Conservation (phyloP, 2,888 invertebrate genomes). For the Argynnis bischoffii region DNA sequence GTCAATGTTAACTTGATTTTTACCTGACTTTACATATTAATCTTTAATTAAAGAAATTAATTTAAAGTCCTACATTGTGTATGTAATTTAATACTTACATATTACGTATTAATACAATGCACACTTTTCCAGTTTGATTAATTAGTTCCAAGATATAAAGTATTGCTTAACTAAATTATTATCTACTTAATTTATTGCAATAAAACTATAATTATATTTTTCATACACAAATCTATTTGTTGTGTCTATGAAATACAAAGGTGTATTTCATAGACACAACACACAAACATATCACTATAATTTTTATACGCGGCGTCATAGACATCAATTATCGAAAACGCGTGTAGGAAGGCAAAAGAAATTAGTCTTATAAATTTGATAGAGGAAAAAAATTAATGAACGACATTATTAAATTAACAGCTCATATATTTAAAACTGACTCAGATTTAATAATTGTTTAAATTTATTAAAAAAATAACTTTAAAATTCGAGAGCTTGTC, state of each 20-base stretch:
- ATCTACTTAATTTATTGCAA: too few relatives aligned
- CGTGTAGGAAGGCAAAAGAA: conserved; percentile 33
- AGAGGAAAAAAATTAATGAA: conserved; percentile 34
- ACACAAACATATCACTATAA: conserved; percentile 11
- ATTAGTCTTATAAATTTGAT: conserved; percentile 34
- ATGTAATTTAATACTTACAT: too few relatives aligned
- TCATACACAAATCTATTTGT: not conserved
- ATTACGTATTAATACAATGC: too few relatives aligned
- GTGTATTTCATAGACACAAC: conserved; percentile 1
- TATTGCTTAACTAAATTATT: too few relatives aligned
- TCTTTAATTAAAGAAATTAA: not conserved
- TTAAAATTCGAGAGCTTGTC: conserved; percentile 6
- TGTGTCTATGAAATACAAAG: too few relatives aligned
- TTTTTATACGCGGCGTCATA: not conserved
- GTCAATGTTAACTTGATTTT: conserved; percentile 23
- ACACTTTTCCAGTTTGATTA: too few relatives aligned
- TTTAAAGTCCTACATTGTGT: not conserved
- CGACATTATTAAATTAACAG: conserved; percentile 39
- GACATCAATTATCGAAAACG: conserved; percentile 31
- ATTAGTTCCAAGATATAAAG: too few relatives aligned
- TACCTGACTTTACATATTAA: conserved; percentile 16
- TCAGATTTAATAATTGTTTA: conserved; percentile 28
- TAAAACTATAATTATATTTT: too few relatives aligned
- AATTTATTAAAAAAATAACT: conserved; percentile 9
- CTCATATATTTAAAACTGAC: conserved; percentile 28